These are phyloP conservation scores for Rhabdornis inornatus DNA, from an alignment of 2,113 vertebrate species.

Conservation along the genomic window DNA sequence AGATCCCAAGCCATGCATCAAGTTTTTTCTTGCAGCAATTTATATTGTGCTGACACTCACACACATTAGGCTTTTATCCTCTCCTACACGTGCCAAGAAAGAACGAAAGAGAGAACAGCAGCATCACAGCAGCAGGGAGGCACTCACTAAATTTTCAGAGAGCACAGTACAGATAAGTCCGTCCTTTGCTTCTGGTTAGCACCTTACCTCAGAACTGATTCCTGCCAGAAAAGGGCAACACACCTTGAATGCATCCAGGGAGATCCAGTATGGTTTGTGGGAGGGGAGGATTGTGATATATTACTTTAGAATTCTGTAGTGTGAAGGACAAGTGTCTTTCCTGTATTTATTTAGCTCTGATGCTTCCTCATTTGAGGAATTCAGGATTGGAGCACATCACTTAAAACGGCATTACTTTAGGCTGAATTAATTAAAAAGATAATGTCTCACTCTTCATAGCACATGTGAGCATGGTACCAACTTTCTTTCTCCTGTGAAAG, in stretches of 20 bases:
- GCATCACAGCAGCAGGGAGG: background rate
- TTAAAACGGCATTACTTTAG: background rate
- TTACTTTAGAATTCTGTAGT: background rate
- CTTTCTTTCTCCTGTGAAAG: background rate
- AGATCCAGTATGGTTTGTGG: background rate
- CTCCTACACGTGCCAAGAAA: constrained; percentile 62
- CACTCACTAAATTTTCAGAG: background rate
- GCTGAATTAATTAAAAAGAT: constrained; percentile 12
- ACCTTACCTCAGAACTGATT: background rate
- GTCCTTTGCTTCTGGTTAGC: background rate
- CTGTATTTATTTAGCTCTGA: background rate
- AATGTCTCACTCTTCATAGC: background rate
- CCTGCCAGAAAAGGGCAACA: background rate
- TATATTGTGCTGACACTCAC: constrained; percentile 79
- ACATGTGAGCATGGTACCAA: background rate
- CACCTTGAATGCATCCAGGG: background rate
- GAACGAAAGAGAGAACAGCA: constrained; percentile 49
- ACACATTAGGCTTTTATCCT: constrained; percentile 74
- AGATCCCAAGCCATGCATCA: constrained; percentile 85
- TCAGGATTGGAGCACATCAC: background rate
- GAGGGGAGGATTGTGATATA: background rate
- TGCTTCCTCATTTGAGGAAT: background rate
- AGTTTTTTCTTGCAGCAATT: constrained; percentile 78
- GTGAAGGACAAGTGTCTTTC: background rate
- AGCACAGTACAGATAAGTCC: background rate